Base-by-base conservation (phyloP, 2,113 vertebrate species). In the Kryptolebias marmoratus region DNA sequence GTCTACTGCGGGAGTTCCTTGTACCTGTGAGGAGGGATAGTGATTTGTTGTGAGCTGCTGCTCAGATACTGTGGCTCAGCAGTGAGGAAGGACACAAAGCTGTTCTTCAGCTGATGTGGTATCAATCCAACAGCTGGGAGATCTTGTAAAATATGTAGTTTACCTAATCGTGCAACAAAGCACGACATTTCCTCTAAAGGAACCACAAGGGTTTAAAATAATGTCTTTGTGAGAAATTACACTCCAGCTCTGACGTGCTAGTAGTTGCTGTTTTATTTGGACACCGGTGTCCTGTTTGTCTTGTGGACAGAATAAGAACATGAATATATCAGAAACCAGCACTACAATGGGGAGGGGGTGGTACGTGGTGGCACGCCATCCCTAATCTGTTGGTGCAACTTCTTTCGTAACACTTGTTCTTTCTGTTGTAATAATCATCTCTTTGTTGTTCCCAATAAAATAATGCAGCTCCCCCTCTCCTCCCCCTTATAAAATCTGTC, bases 1-100 rank as follows among this genome's bases (percentile, higher is more conserved):
- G 87, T 88, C 82, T 81, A 82, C 74, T 82, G 82, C 77, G 76
- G 80, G 85, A 79, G 82, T 88, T 87, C 90, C 86, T 82, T 90
- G 81, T 88, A 74, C 81, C 79, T 75, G 54, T 63, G 77, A 82
- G 66, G 61, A 72, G 68, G 28, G 56, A 75, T 78, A 87, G 76
- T 82, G 80, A 87, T 82, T 77, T 83, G 68, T 79, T 50, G 79
- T 87, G 72, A 74, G 71, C 65, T 73, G 58, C 64, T 67, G 75
- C 28, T 57, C 53, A 75, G 64, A 65, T 50, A 2, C 61, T 57
- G 50, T 79, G 62, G 64, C 73, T 85, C 75, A 86, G 70, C 48
- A 15, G 27, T 32, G 0, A 64, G 42, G 39, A 30, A 45, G 22
- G 56, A 10, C 45, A 44, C 78, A 31, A 61, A 39, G 11, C 22